These are phyloP conservation scores for Tauraco erythrolophus DNA, from an alignment of 2,113 vertebrate species.

Conservation along the genomic window DNA sequence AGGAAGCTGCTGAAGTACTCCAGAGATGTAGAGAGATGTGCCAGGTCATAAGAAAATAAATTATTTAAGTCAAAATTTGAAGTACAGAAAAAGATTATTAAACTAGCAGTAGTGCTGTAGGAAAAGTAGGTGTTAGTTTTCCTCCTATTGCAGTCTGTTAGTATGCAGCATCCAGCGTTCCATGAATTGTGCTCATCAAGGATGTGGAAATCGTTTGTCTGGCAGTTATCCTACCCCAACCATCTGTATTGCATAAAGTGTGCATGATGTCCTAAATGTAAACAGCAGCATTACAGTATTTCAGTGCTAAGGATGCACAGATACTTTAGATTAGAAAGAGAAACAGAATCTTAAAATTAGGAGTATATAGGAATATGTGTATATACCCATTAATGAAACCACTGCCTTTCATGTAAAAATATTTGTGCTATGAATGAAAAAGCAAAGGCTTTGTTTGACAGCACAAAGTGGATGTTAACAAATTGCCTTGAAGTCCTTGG, in stretches of 20 bases:
- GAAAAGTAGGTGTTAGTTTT: neutral
- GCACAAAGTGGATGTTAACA: neutral
- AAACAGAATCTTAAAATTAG: neutral
- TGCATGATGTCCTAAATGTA: neutral
- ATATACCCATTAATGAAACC: neutral
- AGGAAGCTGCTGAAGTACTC: neutral
- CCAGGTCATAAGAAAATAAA: neutral
- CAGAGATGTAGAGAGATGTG: neutral
- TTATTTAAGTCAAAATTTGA: neutral
- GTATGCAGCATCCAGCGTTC: neutral
- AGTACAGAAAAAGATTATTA: neutral
- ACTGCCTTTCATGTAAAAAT: neutral
- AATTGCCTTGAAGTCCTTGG: neutral
- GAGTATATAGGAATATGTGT: fast-evolving
- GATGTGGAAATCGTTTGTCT: neutral
- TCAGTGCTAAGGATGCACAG: neutral
- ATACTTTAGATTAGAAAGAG: neutral
- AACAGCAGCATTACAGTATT: neutral
- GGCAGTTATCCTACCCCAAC: neutral
- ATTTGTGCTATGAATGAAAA: neutral
- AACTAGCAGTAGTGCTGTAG: neutral
- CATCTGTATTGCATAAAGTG: neutral
- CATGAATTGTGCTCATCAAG: neutral
- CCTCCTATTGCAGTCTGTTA: neutral
- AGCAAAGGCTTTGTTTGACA: neutral